These are phyloP conservation scores for pig (Sus scrofa) DNA, from an alignment of 2,113 vertebrate genomes.

Conservation along the genomic window DNA sequence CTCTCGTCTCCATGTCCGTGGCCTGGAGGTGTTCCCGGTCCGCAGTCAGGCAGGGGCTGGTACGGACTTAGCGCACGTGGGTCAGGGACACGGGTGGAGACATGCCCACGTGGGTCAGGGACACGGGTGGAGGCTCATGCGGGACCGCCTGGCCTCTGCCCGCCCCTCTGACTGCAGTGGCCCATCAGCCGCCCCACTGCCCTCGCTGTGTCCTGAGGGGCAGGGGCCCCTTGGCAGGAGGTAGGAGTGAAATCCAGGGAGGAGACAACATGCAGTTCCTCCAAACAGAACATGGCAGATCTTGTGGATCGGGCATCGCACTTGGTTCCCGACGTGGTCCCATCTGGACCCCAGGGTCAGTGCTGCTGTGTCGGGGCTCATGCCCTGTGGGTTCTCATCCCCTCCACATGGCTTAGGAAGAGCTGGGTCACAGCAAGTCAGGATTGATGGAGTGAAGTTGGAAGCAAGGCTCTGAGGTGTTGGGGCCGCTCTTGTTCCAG, in stretches of 20 bases:
- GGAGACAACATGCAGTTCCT: neutral
- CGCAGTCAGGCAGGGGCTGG: neutral
- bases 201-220: fast-evolving
- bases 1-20: neutral
- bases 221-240: too few species aligned
- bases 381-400: fast-evolving
- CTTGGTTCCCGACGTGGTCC: fast-evolving
- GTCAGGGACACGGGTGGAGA: neutral
- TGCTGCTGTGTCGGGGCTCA: fast-evolving
- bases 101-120: too few species aligned
- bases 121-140: too few species aligned
- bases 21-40: neutral
- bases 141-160: too few species aligned
- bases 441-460: neutral
- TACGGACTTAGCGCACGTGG: too few species aligned
- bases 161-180: neutral
- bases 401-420: fast-evolving
- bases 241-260: too few species aligned
- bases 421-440: too few species aligned
- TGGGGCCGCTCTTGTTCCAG: constrained; percentile 61
- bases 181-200: fast-evolving
- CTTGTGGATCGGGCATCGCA: fast-evolving
- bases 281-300: fast-evolving
- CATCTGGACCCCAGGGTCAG: fast-evolving
- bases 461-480: neutral